phyloP scores from a whole-genome alignment of 1,140 invertebrate genomes.

The Brachionus asplanchnoidis region DNA sequence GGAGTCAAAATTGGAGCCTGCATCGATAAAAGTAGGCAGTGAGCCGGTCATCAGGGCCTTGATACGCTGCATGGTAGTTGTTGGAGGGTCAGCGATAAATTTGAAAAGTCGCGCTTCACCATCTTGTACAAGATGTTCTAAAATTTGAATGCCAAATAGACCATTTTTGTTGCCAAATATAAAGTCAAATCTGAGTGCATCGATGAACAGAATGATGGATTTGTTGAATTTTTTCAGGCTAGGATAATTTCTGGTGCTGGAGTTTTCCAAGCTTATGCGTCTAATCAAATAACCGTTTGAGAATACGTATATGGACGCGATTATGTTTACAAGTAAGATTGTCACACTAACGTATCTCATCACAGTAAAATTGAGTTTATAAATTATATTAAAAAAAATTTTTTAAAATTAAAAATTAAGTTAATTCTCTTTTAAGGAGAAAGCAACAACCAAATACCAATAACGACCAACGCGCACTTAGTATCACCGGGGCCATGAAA shows the following conservation, averaged over 20 bases:
- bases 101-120: constrained; percentile 55
- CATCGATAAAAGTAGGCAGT: constrained; percentile 82
- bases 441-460: no score
- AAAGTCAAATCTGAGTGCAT: constrained; percentile 90
- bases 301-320: constrained; percentile 25
- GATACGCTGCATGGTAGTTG: constrained; percentile 87
- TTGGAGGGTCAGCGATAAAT: constrained; percentile 91
- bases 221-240: constrained; percentile 49
- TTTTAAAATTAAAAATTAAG: no score
- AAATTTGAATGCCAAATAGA: constrained; percentile 44
- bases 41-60: constrained; percentile 90
- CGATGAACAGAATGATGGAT: constrained; percentile 78
- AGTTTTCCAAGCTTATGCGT: not conserved
- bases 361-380: not conserved
- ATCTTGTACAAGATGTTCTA: not conserved
- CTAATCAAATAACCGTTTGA: constrained; percentile 19
- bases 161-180: constrained; percentile 58
- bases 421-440: no score
- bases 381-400: not conserved
- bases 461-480: no score
- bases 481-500: no score
- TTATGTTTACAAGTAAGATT: not conserved
- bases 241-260: not conserved
- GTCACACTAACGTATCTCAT: not conserved
- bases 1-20: constrained; percentile 75